Base-by-base conservation (phyloP, 1,140 invertebrate genomes). In the Chrysoperla carnea region DNA sequence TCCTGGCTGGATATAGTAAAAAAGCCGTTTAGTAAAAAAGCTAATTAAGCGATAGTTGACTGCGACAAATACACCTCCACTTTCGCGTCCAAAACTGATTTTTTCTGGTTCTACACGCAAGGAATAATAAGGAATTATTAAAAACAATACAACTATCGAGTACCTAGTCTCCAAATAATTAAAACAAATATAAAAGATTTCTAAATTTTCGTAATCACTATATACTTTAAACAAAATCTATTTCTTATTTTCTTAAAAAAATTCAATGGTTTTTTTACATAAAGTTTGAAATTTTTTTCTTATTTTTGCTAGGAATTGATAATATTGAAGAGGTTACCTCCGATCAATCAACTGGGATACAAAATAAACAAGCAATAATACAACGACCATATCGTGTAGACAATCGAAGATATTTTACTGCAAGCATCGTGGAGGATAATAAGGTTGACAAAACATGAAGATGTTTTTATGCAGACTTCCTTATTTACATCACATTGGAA, bases 351-450 rank as follows among this genome's bases (percentile, higher is more conserved):
- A 56, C 59, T 54, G 53, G 61, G 38, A 54, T 55, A 29, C 56
- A 59, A 42, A 54, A 56, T 31, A 56, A 59, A 48, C 57, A 59
- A 48, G 59, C 58, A 29, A 54, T 61, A 45, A 50, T 49, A 37
- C 70, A 71, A 51, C 59, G 75, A 39, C 53, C 61, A 15, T 63
- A 65, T 23, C 56, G 73, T 40, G 62, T 56, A 44, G 67, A 69
- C 39, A 64, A 57, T 28, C 43, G 50, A 46, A 51, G 67, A 46
- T 78, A 78, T 58, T 66, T 77, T 56, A 79, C 76, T 7, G 76
- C 74, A 6, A 75, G 76, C 44, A 66, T 71, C 12, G 74, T 79
- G 41, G 74, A 78, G 54, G 73, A 76, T 52, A 64, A 78, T 31
- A 74, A 76, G 58, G 71, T 70, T 57, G 50, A 39, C n/a, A 33